Evolutionary conservation across 2,797 vertebrate species (phyloP).

Genomic region (Centroberyx gerrardi): DNA sequence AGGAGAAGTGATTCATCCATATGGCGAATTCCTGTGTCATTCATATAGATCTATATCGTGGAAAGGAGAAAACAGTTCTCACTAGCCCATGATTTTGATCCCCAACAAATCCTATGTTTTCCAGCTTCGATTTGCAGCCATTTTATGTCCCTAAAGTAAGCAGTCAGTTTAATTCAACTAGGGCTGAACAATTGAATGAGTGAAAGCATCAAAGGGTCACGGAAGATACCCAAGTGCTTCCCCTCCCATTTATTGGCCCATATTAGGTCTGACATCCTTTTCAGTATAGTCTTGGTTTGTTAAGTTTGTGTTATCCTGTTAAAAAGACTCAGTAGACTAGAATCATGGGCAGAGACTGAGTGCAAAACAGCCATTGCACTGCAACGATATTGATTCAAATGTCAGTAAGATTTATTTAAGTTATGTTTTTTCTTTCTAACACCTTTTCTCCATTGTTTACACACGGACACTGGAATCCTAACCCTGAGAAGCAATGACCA

Average conservation of each 20-base stretch:
- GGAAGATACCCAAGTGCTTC: not conserved
- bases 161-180: constrained; percentile 23
- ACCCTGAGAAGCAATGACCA: too few species aligned
- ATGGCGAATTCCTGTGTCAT: constrained; percentile 39
- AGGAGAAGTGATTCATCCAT: constrained; percentile 46
- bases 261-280: constrained; percentile 35
- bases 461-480: too few species aligned
- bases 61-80: not conserved
- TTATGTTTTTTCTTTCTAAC: too few species aligned
- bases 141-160: constrained; percentile 6
- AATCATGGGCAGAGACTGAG: not conserved
- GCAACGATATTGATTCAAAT: not conserved
- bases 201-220: constrained; percentile 9
- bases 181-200: not conserved
- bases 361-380: not conserved
- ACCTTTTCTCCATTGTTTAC: too few species aligned
- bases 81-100: constrained; percentile 10
- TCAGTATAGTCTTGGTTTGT: constrained; percentile 7
- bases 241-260: constrained; percentile 19
- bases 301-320: constrained; percentile 3
- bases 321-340: not conserved
- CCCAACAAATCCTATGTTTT: constrained; percentile 14
- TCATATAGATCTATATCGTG: constrained; percentile 27
- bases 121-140: not conserved
- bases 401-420: not conserved